Base-by-base conservation (phyloP, 2,888 invertebrate species). In the Pheosia tremula region DNA sequence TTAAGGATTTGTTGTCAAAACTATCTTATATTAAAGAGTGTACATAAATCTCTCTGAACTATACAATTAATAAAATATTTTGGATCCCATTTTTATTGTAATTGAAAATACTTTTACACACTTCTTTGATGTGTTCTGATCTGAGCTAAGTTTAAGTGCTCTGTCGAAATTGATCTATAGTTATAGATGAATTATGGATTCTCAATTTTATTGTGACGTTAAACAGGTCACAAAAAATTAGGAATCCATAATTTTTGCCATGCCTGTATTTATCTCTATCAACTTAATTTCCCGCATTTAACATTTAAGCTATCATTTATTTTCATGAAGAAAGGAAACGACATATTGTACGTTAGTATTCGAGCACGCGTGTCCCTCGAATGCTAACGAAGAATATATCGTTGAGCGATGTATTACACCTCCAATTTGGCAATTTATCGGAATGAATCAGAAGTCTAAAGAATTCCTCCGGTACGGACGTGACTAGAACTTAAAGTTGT, bases 361-460 rank as follows among this genome's bases (percentile, higher is more conserved):
- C 59, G 54, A 56, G 10, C 38, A 5, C 38, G 37, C 59, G 7
- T 43, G 43, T 43, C 24, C 1, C 24, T 24, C 24, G 24, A 24
- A 24, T 24, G 24, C 24, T 24, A 24, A 24, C 24, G 24, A 24
- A 24, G 24, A 24, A 24, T 24, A 24, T 24, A 24, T 24, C 24
- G 24, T 24, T 24, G 9, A 7, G 61, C 37, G 41, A 53, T 59
- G 60, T 57, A 59, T 63, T 64, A 59, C 64, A 57, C 55, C 58
- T 52, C 50, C 50, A 57, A 56, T 61, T 57, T 56, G 61, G 39
- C 61, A 55, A 59, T 61, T 69, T 66, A 60, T 38, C 57, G 39
- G 24, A 57, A 74, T 75, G 68, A 67, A 79, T 71, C 71, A 62
- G 41, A 59, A 59, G 57, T 47, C 52, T 67, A 62, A 68, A 64